phyloP scores from a whole-genome alignment of 1,140 invertebrate genomes.

The Drosophila truncata region DNA sequence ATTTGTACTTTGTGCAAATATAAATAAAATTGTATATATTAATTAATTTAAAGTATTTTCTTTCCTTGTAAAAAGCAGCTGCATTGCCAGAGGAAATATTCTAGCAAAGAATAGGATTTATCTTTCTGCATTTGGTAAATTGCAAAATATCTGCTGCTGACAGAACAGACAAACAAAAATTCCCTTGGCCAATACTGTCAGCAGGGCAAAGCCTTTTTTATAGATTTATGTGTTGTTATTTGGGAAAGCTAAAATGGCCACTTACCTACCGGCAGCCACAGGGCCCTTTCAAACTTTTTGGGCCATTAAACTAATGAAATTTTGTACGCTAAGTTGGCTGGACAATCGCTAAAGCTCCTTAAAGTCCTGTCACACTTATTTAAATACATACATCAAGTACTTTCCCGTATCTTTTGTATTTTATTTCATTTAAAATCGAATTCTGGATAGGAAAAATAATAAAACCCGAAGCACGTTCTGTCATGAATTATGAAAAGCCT shows the following conservation, averaged over 20 bases:
- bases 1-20: neutral
- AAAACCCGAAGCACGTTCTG: slow-evolving; percentile 6
- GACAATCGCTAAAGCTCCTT: neutral
- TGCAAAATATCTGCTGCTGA: slow-evolving; percentile 17
- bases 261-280: neutral
- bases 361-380: neutral
- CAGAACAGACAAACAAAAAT: slow-evolving; percentile 1
- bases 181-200: slow-evolving; percentile 19
- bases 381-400: neutral
- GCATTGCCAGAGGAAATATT: neutral
- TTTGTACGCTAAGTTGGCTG: neutral
- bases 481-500: slow-evolving; percentile 16
- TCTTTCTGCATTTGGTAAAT: slow-evolving; percentile 45
- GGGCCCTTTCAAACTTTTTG: slow-evolving; percentile 1
- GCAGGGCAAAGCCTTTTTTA: slow-evolving; percentile 30
- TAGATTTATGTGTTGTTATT: slow-evolving; percentile 39
- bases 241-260: slow-evolving; percentile 15
- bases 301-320: slow-evolving; percentile 63
- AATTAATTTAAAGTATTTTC: neutral
- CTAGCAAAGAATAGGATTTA: neutral
- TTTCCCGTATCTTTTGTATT: neutral
- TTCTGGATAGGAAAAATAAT: neutral
- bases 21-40: neutral
- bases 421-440: slow-evolving; percentile 1
- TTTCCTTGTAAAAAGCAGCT: neutral